A percentile compares a stretch with the other conserved stretches of the same genome.
Evolutionary conservation across 2,113 vertebrate species (phyloP).

Genomic region (Pedionomus torquatus): DNA sequence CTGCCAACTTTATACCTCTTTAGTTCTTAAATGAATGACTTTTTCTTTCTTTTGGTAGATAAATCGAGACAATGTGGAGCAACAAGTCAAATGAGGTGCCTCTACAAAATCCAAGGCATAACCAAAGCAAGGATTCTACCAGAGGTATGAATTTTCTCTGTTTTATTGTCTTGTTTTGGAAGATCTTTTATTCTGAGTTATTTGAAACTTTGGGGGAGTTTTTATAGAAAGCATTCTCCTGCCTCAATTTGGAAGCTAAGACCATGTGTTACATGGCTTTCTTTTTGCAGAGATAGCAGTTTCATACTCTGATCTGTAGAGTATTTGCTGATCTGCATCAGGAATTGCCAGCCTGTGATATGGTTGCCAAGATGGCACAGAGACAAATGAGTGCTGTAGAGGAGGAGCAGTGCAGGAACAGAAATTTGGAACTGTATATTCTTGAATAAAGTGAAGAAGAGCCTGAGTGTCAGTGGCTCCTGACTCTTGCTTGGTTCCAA

Average conservation of each 20-base stretch:
- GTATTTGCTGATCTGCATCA: slow-evolving; percentile 21
- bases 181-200: background rate
- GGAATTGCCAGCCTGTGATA: background rate
- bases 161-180: background rate
- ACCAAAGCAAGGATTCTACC: slow-evolving; percentile 72
- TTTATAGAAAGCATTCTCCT: background rate
- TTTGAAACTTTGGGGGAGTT: background rate
- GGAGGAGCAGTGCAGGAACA: background rate
- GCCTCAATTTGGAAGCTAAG: background rate
- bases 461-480: background rate
- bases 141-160: slow-evolving; percentile 77
- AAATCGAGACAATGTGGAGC: slow-evolving; percentile 85
- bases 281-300: background rate
- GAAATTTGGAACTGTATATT: background rate
- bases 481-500: background rate
- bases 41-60: slow-evolving; percentile 64
- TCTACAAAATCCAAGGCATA: slow-evolving; percentile 70
- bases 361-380: slow-evolving; percentile 14
- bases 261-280: background rate
- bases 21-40: background rate
- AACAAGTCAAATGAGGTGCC: slow-evolving; percentile 79
- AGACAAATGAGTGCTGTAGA: background rate
- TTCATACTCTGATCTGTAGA: background rate
- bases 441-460: background rate
- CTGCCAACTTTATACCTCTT: background rate